Conservation (phyloP, 2,113 vertebrate species). For the Plestiodon gilberti region DNA sequence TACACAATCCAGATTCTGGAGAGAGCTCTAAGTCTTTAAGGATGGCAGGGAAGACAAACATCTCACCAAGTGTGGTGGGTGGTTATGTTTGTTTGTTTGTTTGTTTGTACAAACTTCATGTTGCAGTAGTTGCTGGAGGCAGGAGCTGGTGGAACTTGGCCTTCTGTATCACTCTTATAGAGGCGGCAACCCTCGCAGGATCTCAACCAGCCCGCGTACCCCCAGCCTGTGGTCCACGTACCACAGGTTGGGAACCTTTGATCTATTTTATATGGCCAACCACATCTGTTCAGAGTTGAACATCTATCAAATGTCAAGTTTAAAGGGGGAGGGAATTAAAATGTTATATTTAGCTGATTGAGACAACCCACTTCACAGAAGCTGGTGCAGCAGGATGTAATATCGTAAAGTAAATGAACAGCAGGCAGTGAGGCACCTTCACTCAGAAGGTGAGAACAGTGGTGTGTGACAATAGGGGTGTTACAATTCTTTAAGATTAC, state of each 20-base stretch:
- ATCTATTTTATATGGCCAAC: neutral
- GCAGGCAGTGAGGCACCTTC: neutral
- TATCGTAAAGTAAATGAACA: neutral
- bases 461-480: neutral
- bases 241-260: too few relatives aligned
- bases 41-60: too few relatives aligned
- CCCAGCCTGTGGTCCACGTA: too few relatives aligned
- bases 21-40: too few relatives aligned
- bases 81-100: too few relatives aligned
- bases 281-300: neutral
- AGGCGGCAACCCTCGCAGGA: too few relatives aligned
- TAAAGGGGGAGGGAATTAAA: too few relatives aligned
- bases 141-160: neutral
- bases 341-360: neutral
- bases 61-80: too few relatives aligned
- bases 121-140: neutral
- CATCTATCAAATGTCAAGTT: neutral
- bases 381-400: neutral
- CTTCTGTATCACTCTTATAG: too few relatives aligned
- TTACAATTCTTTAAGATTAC: neutral
- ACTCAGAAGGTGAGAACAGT: neutral
- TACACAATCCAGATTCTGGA: neutral
- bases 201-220: too few relatives aligned
- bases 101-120: too few relatives aligned
- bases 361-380: neutral